Evolutionary conservation across 2,888 invertebrate genomes (phyloP), one percentile per base, ranked within the genome.

Genomic region (Athripsodes cinereus): DNA sequence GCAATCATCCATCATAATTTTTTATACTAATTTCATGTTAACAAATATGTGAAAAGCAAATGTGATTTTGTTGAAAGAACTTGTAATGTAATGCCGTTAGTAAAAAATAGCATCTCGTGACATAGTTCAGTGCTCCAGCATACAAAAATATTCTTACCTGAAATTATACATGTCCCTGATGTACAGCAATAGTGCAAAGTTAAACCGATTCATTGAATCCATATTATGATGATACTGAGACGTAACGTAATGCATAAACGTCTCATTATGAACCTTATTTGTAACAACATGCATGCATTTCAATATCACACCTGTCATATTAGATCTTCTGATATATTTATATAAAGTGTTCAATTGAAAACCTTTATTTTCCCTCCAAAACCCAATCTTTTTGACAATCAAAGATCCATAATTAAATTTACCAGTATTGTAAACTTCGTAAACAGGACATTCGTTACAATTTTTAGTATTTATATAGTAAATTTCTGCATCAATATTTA

Each of bases 91-190:
- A n/a, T n/a, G n/a, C n/a, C n/a, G n/a, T n/a, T n/a, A n/a, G n/a
- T n/a, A n/a, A n/a, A n/a, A n/a, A n/a, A n/a, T n/a, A n/a, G n/a
- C n/a, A n/a, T n/a, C n/a, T n/a, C n/a, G n/a, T n/a, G n/a, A n/a
- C n/a, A n/a, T n/a, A n/a, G n/a, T n/a, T n/a, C n/a, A n/a, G n/a
- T n/a, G n/a, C n/a, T n/a, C n/a, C n/a, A n/a, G n/a, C n/a, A n/a
- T n/a, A n/a, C n/a, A n/a, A n/a, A n/a, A n/a, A n/a, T n/a, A n/a
- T n/a, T 68, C 75, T 76, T 72, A 85, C 86, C 80, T 83, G 68
- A 86, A 83, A 72, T 86, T 86, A 67, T 78, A 86, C 71, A 85
- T 80, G 64, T 86, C 83, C 62, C 75, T 70, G 58, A 87, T 77
- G 67, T 83, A 80, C 62, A 81, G 68, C 11, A 84, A 69, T 3